These are phyloP conservation scores for Apogon talboti DNA, from an alignment of 2,797 vertebrate genomes.

Conservation along the genomic window DNA sequence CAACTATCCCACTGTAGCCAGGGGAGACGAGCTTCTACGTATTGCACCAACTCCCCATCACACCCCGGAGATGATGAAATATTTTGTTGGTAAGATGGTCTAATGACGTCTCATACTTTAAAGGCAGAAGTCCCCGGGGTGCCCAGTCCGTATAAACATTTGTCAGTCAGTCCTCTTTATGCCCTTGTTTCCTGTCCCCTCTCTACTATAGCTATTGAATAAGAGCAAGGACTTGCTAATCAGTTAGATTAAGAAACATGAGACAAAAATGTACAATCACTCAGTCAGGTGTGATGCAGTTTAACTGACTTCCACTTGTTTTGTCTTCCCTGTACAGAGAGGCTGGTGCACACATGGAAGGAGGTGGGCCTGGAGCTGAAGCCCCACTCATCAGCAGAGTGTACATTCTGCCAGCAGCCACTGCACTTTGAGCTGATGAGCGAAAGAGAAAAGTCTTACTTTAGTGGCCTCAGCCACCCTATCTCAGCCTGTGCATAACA, in stretches of 20 bases:
- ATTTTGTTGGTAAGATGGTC: constrained; percentile 86
- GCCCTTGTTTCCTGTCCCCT: no score
- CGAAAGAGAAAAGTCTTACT: constrained; percentile 90
- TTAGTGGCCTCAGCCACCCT: constrained; percentile 89
- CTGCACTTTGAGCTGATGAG: constrained; percentile 94
- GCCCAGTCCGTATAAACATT: no score
- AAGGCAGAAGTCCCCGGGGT: no score
- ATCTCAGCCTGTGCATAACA: constrained; percentile 88
- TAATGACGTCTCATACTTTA: no score
- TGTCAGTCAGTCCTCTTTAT: no score
- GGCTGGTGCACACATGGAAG: constrained; percentile 89
- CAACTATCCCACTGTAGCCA: constrained; percentile 92
- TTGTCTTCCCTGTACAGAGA: constrained; percentile 78
- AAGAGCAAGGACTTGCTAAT: no score
- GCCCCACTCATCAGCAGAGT: constrained; percentile 89
- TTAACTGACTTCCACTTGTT: constrained; percentile 8
- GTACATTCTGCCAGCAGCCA: constrained; percentile 91
- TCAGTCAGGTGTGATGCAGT: no score
- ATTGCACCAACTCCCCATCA: constrained; percentile 93
- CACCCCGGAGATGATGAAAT: constrained; percentile 93
- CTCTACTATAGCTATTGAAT: no score
- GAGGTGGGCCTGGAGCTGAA: constrained; percentile 87
- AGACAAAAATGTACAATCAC: no score
- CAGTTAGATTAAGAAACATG: no score
- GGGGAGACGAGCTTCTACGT: constrained; percentile 91